phyloP scores from a whole-genome alignment of 2,888 invertebrate species.

The Scelioninae gen. 2 region DNA sequence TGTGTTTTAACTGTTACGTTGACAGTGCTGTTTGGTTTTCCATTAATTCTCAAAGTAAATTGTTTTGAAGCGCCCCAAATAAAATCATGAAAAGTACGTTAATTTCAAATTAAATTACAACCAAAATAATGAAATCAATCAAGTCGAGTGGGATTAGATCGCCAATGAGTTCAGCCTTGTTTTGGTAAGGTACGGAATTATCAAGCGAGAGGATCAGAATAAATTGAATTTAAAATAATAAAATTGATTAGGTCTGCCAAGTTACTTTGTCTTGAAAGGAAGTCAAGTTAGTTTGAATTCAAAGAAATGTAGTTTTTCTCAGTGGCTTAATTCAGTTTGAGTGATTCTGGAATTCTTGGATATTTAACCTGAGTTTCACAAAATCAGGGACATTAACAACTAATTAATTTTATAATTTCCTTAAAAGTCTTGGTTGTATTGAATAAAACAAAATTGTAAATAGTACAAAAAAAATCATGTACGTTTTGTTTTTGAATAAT shows the following conservation, averaged over 20 bases:
- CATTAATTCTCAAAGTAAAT: conserved; percentile 59
- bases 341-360: no score
- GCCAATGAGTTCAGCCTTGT: conserved; percentile 11
- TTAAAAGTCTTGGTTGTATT: no score
- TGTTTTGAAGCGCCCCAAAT: conserved; percentile 53
- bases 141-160: conserved; percentile 15
- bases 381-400: no score
- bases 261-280: not conserved
- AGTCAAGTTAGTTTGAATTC: not conserved
- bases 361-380: no score
- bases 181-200: conserved; percentile 10
- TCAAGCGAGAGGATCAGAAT: not conserved
- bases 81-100: conserved; percentile 57
- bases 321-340: not conserved
- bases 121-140: conserved; percentile 50
- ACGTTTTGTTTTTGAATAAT: no score
- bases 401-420: no score
- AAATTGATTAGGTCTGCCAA: conserved; percentile 4
- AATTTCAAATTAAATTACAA: conserved; percentile 55
- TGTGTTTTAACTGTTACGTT: conserved; percentile 58
- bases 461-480: no score
- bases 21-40: conserved; percentile 57
- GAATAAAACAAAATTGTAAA: no score
- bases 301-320: not conserved
- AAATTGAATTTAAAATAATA: conserved; percentile 11